These are phyloP conservation scores for Pitta sordida DNA, from an alignment of 2,113 vertebrate species.

Conservation along the genomic window DNA sequence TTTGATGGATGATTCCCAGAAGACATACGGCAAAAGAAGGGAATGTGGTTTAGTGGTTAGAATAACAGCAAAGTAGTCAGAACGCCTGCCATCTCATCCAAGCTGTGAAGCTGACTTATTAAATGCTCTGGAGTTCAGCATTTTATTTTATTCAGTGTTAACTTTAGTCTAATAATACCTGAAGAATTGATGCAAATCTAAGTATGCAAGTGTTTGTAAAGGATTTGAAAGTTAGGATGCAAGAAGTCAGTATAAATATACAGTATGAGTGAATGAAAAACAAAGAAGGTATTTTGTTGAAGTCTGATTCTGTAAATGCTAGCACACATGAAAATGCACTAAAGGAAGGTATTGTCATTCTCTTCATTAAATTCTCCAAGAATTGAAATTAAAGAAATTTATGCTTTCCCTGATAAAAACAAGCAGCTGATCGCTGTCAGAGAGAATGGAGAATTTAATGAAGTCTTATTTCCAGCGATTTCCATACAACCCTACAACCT, in stretches of 20 bases:
- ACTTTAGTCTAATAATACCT: constrained; percentile 12
- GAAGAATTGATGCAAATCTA: neutral
- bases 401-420: neutral
- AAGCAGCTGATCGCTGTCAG: neutral
- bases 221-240: neutral
- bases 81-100: constrained; percentile 9
- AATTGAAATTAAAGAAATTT: neutral
- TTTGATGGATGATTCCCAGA: constrained; percentile 54
- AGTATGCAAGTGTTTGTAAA: neutral
- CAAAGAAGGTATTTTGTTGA: neutral
- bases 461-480: neutral
- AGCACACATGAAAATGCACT: neutral
- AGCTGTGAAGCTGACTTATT: constrained; percentile 11
- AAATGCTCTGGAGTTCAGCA: neutral
- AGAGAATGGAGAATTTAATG: neutral
- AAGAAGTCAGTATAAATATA: neutral
- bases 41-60: constrained; percentile 39
- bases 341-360: neutral
- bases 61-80: constrained; percentile 3
- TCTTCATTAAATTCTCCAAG: too few species aligned
- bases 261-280: neutral
- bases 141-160: neutral
- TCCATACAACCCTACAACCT: neutral
- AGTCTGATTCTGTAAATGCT: neutral
- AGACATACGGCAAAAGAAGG: constrained; percentile 25